Evolutionary conservation across 2,113 vertebrate species (phyloP).

Genomic region (Oceanites oceanicus): DNA sequence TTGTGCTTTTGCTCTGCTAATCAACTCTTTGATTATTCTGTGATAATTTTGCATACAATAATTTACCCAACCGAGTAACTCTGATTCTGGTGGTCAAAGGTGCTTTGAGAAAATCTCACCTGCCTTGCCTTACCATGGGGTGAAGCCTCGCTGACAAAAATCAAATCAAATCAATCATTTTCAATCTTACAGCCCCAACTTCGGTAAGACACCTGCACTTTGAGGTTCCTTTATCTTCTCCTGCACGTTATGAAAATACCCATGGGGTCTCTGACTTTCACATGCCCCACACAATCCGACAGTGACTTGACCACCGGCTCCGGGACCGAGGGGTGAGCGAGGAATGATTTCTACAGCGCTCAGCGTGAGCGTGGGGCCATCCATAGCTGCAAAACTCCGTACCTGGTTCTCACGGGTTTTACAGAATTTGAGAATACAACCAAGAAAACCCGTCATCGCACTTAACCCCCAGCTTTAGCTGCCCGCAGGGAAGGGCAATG

Average conservation of each 20-base stretch:
- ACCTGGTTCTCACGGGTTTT: too few species aligned
- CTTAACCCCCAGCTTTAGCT: background rate
- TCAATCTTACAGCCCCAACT: background rate
- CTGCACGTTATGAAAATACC: accelerated
- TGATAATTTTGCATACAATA: background rate
- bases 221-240: background rate
- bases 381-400: accelerated
- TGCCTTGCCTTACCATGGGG: background rate
- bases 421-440: background rate
- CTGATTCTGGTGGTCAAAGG: background rate
- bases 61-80: background rate
- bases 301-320: background rate
- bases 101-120: background rate
- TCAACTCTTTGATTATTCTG: background rate
- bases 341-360: background rate
- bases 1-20: background rate
- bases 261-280: accelerated
- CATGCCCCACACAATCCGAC: accelerated
- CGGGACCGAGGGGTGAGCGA: background rate
- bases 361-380: accelerated
- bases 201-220: too few species aligned
- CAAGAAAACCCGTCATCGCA: accelerated
- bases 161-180: background rate
- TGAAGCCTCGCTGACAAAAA: background rate
- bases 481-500: background rate